phyloP scores from a whole-genome alignment of 2,113 vertebrate genomes.

The mouse (Mus musculus) region DNA sequence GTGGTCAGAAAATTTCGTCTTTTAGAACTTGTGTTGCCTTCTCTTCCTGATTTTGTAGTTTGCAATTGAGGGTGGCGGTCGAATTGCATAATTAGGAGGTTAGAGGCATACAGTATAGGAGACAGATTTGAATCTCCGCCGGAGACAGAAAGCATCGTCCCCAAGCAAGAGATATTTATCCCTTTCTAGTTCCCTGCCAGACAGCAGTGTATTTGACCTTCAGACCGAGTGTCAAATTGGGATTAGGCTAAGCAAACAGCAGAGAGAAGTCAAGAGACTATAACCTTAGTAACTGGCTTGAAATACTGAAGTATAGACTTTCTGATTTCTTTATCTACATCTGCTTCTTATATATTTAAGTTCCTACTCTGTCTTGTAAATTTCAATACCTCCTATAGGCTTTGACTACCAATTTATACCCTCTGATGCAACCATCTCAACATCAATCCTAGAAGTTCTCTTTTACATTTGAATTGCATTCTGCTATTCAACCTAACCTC shows the following conservation, averaged over 20 bases:
- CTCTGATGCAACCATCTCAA: neutral
- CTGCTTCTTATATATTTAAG: neutral
- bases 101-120: neutral
- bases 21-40: neutral
- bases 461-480: neutral
- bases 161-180: neutral
- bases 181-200: neutral
- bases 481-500: neutral
- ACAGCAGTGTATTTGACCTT: neutral
- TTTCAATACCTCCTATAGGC: neutral
- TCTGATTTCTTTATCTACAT: neutral
- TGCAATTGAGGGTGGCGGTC: neutral
- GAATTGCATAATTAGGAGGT: neutral
- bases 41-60: conserved; percentile 2
- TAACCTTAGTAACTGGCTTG: neutral
- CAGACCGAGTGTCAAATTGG: neutral
- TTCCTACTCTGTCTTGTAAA: neutral
- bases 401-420: neutral
- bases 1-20: neutral
- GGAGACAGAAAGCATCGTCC: neutral
- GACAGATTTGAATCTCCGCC: neutral
- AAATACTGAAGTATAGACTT: neutral
- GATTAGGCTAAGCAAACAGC: neutral
- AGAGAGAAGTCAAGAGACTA: neutral
- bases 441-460: neutral